phyloP scores from a whole-genome alignment of 1,140 invertebrate species.

The Tetragnatha versicolor region DNA sequence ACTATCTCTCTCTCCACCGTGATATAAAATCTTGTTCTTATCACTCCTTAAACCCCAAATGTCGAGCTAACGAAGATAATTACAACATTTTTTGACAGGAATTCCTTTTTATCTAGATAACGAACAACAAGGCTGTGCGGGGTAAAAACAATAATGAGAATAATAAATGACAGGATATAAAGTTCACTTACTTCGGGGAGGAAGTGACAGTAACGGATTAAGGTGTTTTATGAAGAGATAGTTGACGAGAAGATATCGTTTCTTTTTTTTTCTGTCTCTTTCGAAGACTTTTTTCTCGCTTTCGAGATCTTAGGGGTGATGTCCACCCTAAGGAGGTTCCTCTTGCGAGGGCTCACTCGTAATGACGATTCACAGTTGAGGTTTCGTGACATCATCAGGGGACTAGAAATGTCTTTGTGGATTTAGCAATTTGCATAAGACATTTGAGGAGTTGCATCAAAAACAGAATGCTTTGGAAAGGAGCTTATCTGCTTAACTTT shows the following conservation, averaged over 20 bases:
- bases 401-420: no score
- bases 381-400: no score
- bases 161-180: conserved; percentile 30
- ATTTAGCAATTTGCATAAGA: no score
- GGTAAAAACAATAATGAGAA: conserved; percentile 9
- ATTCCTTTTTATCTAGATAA: conserved; percentile 18
- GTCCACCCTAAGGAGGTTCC: no score
- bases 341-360: no score
- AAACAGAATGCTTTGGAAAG: no score
- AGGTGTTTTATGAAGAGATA: conserved; percentile 1
- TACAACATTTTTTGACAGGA: conserved; percentile 30
- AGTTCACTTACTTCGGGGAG: conserved; percentile 18
- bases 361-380: no score
- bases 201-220: conserved; percentile 24
- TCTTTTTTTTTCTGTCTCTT: no score
- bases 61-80: conserved; percentile 32
- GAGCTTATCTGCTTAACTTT: no score
- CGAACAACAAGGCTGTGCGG: not conserved
- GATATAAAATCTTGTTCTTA: conserved; percentile 15
- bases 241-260: not conserved
- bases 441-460: no score
- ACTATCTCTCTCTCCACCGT: not conserved
- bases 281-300: no score
- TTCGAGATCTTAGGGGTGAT: no score
- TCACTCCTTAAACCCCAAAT: conserved; percentile 10